Conservation (phyloP, 2,888 invertebrate genomes). For the Dorcus parallelipipedus region DNA sequence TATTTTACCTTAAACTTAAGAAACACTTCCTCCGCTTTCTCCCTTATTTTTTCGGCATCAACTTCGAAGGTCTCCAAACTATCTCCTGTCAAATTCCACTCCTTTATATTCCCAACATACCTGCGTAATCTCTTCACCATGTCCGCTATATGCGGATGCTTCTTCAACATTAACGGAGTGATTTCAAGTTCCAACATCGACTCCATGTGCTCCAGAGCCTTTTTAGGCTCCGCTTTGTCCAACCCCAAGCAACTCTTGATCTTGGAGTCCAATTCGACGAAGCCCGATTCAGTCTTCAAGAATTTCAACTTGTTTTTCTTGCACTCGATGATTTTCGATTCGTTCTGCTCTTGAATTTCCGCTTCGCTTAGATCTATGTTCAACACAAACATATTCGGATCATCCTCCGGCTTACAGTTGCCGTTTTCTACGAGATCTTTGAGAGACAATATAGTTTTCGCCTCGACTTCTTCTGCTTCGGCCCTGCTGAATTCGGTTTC, state of each 20-base stretch:
- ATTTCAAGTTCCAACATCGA: conserved; percentile 56
- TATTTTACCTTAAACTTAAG: conserved; percentile 53
- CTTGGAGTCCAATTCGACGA: conserved; percentile 63
- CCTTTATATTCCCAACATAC: conserved; percentile 74
- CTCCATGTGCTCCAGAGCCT: conserved; percentile 67
- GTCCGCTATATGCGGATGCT: conserved; percentile 75
- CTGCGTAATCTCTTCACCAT: conserved; percentile 71
- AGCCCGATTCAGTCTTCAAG: conserved; percentile 61
- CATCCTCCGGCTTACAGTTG: conserved; percentile 18
- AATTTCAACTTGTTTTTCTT: conserved; percentile 58
- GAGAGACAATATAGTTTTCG: conserved; percentile 59
- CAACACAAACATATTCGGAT: conserved; percentile 50
- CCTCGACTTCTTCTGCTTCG: conserved; percentile 64
- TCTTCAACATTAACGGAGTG: conserved; percentile 73
- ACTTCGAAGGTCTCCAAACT: conserved; percentile 62
- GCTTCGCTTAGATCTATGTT: conserved; percentile 61
- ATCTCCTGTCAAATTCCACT: conserved; percentile 65
- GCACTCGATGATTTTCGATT: conserved; percentile 54
- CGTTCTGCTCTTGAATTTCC: conserved; percentile 54
- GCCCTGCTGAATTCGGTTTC: conserved; percentile 58
- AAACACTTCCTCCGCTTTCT: conserved; percentile 63
- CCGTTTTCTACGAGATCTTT: conserved; percentile 51
- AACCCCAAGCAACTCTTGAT: conserved; percentile 65
- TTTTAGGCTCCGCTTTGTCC: conserved; percentile 68
- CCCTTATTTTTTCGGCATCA: conserved; percentile 67